Evolutionary conservation across 1,140 invertebrate genomes (phyloP).

Genomic region (Halesus radiatus): DNA sequence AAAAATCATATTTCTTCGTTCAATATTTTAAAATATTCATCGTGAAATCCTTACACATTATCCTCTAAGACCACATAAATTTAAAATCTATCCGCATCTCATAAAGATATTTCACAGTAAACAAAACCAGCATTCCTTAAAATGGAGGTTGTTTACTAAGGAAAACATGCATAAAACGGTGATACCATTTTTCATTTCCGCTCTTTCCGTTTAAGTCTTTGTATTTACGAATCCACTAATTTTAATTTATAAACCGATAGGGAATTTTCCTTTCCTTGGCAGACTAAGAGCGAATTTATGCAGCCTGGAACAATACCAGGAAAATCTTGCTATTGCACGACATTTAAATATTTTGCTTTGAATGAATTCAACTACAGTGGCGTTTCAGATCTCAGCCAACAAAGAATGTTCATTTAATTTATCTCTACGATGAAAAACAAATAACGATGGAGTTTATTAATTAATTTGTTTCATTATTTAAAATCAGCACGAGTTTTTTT

Average conservation of each 20-base stretch:
- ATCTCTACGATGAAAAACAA: too few relatives aligned
- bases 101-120: background rate
- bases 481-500: too few relatives aligned
- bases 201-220: background rate
- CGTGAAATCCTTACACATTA: too few relatives aligned
- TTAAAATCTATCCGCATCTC: background rate
- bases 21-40: too few relatives aligned
- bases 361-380: background rate
- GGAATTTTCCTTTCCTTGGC: conserved; percentile 26
- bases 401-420: too few relatives aligned
- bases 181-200: conserved; percentile 39
- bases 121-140: background rate
- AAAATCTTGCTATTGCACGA: conserved; percentile 17
- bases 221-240: conserved; percentile 32
- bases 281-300: conserved; percentile 50
- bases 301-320: conserved; percentile 50
- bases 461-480: too few relatives aligned
- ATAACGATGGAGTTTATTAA: too few relatives aligned
- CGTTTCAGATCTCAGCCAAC: background rate
- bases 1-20: too few relatives aligned
- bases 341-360: background rate
- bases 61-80: too few relatives aligned
- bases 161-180: background rate
- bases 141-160: background rate
- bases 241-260: conserved; percentile 44